phyloP scores from a whole-genome alignment of 2,113 vertebrate genomes.

The Elachura formosa region DNA sequence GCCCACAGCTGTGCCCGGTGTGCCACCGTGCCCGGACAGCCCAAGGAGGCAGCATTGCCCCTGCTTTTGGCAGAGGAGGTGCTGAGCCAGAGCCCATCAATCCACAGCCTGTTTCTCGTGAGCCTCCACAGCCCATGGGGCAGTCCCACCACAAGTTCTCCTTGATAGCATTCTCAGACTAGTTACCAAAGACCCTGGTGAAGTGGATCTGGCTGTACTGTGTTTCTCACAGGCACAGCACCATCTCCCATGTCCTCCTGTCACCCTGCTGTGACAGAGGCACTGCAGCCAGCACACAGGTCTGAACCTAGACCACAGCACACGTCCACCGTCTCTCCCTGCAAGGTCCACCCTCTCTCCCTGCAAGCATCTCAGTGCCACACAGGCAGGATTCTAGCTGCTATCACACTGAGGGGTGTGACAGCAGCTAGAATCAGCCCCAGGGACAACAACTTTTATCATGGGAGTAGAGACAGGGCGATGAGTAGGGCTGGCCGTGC shows the following conservation, averaged over 20 bases:
- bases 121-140: fast-evolving
- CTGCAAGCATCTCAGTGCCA: fast-evolving
- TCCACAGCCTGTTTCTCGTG: fast-evolving
- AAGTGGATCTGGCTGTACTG: not conserved
- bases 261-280: not conserved
- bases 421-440: not conserved
- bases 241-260: not conserved
- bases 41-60: not conserved
- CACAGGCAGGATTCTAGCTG: not conserved
- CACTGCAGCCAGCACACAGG: fast-evolving
- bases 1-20: fast-evolving
- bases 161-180: not conserved
- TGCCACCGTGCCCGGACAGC: fast-evolving
- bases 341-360: fast-evolving
- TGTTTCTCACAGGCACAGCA: fast-evolving
- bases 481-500: fast-evolving
- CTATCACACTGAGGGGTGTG: fast-evolving
- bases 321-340: fast-evolving
- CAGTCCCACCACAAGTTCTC: not conserved
- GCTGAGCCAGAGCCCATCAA: not conserved
- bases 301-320: not conserved
- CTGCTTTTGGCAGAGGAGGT: not conserved
- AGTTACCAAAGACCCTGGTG: not conserved
- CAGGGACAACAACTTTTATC: fast-evolving
- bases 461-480: fast-evolving